Percentiles rank a stretch among this genome's conserved stretches.
Conservation (phyloP, 2,113 vertebrate genomes). For the Myrmophylax atrothorax region DNA sequence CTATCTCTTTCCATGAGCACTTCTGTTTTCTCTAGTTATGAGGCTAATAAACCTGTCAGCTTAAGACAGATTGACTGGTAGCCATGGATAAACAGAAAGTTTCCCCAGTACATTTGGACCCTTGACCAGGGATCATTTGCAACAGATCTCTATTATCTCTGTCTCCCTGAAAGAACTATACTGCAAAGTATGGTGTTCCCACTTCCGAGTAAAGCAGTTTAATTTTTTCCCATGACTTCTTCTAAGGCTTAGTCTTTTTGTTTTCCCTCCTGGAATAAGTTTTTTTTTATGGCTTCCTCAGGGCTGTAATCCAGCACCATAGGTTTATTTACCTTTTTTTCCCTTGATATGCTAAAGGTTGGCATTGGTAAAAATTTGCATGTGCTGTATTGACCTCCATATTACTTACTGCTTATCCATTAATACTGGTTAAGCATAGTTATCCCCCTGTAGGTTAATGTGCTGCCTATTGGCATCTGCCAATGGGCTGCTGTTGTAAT, state of each 20-base stretch:
- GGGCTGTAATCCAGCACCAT: neutral
- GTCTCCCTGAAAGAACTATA: neutral
- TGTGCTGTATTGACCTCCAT: neutral
- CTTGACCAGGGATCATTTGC: neutral
- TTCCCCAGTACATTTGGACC: neutral
- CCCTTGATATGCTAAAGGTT: neutral
- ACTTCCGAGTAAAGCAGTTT: neutral
- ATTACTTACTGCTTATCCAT: neutral
- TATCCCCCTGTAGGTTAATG: neutral
- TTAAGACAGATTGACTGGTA: neutral
- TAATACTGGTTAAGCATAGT: neutral
- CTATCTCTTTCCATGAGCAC: neutral
- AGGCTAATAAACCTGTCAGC: neutral
- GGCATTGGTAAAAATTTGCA: neutral
- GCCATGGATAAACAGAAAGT: neutral
- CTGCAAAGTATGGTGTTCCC: neutral
- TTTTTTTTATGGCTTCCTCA: neutral
- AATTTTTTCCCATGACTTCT: neutral
- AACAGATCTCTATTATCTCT: neutral
- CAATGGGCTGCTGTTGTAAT: neutral
- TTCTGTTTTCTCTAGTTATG: slow-evolving; percentile 7
- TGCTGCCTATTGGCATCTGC: neutral
- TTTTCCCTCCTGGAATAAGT: neutral
- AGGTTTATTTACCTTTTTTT: fast-evolving
- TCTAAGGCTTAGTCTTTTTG: neutral